A percentile compares a stretch with the other conserved stretches of the same genome.
Evolutionary conservation across 1,140 invertebrate genomes (phyloP).

Genomic region (Leguminivora glycinivorella): DNA sequence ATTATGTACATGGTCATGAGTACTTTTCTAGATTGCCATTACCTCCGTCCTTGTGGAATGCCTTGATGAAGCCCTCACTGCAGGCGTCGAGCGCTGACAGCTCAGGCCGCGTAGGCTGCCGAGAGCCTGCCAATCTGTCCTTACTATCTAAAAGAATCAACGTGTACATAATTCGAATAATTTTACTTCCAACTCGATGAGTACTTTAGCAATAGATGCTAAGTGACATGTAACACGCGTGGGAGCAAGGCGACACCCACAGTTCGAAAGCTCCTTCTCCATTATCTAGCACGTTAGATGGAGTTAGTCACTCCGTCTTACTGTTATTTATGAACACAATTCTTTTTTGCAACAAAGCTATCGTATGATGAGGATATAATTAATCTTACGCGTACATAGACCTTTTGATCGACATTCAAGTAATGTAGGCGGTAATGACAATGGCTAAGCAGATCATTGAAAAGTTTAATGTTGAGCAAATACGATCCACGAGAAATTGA

Average conservation of each 20-base stretch:
- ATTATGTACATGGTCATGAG: too few relatives aligned
- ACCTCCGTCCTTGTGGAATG: not conserved
- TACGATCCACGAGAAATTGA: not conserved
- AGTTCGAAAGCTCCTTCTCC: conserved; percentile 48
- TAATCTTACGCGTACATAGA: conserved; percentile 7
- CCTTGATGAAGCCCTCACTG: not conserved
- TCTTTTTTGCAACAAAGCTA: conserved; percentile 3
- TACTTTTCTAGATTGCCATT: not conserved
- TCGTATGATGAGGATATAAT: conserved; percentile 13
- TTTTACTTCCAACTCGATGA: not conserved
- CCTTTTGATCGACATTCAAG: conserved; percentile 25
- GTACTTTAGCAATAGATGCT: conserved; percentile 31
- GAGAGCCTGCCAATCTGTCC: conserved; percentile 39
- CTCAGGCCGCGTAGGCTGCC: conserved; percentile 50
- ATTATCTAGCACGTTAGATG: not conserved
- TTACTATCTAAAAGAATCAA: not conserved
- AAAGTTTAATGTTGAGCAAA: not conserved
- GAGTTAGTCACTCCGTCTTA: conserved; percentile 24
- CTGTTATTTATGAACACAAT: conserved; percentile 11
- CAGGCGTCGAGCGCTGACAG: not conserved
- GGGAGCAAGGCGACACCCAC: conserved; percentile 50
- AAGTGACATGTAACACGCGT: conserved; percentile 53
- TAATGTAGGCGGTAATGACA: conserved; percentile 7
- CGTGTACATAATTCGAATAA: not conserved
- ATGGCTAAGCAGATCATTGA: not conserved